Percentiles rank a stretch among this genome's conserved stretches.
Evolutionary conservation across 2,113 vertebrate species (phyloP).

Genomic region (Promerops cafer): DNA sequence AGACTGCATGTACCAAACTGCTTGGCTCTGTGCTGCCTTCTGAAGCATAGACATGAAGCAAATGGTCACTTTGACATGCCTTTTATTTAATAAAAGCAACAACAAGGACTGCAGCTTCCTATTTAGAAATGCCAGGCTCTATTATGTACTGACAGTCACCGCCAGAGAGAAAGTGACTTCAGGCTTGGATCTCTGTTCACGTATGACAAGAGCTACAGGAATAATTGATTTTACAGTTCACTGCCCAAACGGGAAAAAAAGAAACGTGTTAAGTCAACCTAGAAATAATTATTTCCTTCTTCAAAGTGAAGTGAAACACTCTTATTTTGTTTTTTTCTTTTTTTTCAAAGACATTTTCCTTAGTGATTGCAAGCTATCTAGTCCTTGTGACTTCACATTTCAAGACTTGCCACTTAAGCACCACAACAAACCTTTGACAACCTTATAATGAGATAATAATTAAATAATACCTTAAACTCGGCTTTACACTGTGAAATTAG

Average conservation of each 20-base stretch:
- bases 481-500: neutral
- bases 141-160: neutral
- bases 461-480: neutral
- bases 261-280: neutral
- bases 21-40: neutral
- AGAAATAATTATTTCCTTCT: neutral
- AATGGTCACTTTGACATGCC: neutral
- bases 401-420: neutral
- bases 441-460: neutral
- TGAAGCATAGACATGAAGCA: neutral
- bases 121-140: neutral
- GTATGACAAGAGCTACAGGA: neutral
- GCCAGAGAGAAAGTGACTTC: neutral
- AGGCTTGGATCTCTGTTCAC: neutral
- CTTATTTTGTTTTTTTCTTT: accelerated
- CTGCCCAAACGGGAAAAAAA: neutral
- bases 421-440: neutral
- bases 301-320: neutral
- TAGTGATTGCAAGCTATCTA: neutral
- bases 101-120: neutral
- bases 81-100: constrained; percentile 5
- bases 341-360: neutral
- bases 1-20: neutral
- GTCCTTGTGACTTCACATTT: neutral
- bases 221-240: constrained; percentile 10